Evolutionary conservation across 2,113 vertebrate species (phyloP).

Genomic region (Leptobrachium leishanense): DNA sequence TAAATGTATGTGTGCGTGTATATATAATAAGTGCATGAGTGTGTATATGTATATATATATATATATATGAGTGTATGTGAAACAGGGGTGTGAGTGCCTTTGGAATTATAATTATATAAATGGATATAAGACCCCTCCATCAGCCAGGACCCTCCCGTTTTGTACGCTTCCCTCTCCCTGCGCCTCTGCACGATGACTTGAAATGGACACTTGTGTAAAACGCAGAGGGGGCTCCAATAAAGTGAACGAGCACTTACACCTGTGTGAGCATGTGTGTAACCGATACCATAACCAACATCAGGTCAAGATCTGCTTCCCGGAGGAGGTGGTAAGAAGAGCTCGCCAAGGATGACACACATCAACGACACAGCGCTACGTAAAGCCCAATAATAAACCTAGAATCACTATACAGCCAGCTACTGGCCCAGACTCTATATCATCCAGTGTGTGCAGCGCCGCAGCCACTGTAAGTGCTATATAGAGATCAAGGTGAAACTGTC

Average conservation of each 20-base stretch:
- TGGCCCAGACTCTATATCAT: no score
- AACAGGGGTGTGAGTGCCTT: conserved; percentile 19
- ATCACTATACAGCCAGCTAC: no score
- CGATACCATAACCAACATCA: no score
- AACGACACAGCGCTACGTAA: no score
- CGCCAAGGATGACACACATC: no score
- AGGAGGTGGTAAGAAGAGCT: no score
- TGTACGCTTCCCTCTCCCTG: conserved; percentile 35
- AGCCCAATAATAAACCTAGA: no score
- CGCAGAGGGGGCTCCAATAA: conserved; percentile 41
- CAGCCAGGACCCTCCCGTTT: conserved; percentile 37
- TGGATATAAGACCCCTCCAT: conserved; percentile 42
- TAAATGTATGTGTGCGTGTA: background rate
- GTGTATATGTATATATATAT: conserved; percentile 7
- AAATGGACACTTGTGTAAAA: conserved; percentile 44
- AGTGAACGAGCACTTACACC: conserved; percentile 42
- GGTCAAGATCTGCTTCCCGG: no score
- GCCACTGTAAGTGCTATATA: no score
- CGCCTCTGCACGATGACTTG: conserved; percentile 30
- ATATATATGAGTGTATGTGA: conserved; percentile 10
- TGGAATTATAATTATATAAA: conserved; percentile 46
- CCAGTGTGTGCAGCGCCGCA: no score
- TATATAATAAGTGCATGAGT: background rate
- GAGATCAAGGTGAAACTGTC: no score
- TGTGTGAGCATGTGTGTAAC: conserved; percentile 8